These are phyloP conservation scores for Orthosia cruda DNA, from an alignment of 2,888 invertebrate species.

Conservation along the genomic window DNA sequence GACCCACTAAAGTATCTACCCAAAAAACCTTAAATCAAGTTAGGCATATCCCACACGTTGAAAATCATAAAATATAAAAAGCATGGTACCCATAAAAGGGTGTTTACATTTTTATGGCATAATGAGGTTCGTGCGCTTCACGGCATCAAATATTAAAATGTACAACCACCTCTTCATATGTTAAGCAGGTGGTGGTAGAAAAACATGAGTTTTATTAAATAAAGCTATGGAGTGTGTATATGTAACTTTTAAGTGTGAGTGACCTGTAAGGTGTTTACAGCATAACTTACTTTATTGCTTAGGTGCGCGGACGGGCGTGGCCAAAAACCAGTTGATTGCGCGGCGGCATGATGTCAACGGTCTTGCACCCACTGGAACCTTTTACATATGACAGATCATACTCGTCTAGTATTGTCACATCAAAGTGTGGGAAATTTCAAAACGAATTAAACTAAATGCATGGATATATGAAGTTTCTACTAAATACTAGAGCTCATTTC, in stretches of 20 bases:
- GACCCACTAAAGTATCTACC: not conserved
- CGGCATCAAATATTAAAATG: constrained; percentile 56
- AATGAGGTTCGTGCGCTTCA: constrained; percentile 53
- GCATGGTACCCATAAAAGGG: constrained; percentile 45
- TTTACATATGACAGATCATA: no score
- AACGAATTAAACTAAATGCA: no score
- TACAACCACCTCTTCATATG: constrained; percentile 33
- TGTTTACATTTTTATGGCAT: constrained; percentile 64
- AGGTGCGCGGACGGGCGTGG: no score
- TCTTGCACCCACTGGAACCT: no score
- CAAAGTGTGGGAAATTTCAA: no score
- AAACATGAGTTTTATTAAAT: not conserved
- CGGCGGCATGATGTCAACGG: no score
- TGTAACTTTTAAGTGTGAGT: not conserved
- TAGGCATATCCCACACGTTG: not conserved
- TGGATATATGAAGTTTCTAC: no score
- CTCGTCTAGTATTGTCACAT: no score
- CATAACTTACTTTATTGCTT: no score
- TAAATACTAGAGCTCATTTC: no score
- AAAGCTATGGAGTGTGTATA: not conserved
- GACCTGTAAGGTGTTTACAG: no score
- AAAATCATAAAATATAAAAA: constrained; percentile 56
- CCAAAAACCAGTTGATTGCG: no score
- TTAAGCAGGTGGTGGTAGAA: constrained; percentile 9
- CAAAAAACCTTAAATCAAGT: constrained; percentile 19